phyloP scores from a whole-genome alignment of 2,888 invertebrate genomes.

The Tortricodes alternella region DNA sequence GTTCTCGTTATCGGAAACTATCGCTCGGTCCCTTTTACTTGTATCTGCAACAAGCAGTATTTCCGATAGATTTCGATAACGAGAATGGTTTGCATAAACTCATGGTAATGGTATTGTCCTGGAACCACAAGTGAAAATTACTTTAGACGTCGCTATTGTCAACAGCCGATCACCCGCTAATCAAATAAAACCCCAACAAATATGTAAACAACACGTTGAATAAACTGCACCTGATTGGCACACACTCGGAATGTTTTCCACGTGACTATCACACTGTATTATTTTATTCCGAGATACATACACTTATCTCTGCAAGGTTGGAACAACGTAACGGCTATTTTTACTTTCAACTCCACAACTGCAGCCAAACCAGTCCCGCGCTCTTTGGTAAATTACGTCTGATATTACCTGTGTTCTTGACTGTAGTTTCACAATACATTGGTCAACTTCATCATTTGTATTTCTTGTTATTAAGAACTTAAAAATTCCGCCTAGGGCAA shows the following conservation, averaged over 20 bases:
- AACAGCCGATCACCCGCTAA: background rate
- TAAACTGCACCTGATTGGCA: conserved; percentile 16
- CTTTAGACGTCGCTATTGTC: conserved; percentile 14
- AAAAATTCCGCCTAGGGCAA: background rate
- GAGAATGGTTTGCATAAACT: background rate
- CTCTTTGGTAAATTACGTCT: conserved; percentile 13
- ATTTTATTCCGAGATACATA: conserved; percentile 24
- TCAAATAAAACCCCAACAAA: conserved; percentile 9
- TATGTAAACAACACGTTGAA: conserved; percentile 4
- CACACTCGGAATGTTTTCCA: background rate
- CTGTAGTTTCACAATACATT: background rate
- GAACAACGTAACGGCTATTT: conserved; percentile 30
- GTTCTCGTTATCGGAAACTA: no score
- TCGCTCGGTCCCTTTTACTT: no score
- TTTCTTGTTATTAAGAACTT: background rate
- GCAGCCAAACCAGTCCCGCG: conserved; percentile 29
- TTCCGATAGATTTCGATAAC: no score
- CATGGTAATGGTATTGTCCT: background rate
- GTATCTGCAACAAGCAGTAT: no score
- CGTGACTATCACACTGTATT: conserved; percentile 10
- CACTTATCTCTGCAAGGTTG: conserved; percentile 25
- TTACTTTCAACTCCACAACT: conserved; percentile 27
- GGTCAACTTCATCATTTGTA: background rate
- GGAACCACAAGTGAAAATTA: background rate
- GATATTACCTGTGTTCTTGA: background rate